Conservation (phyloP, 2,888 invertebrate genomes). For the Acleris emargana region DNA sequence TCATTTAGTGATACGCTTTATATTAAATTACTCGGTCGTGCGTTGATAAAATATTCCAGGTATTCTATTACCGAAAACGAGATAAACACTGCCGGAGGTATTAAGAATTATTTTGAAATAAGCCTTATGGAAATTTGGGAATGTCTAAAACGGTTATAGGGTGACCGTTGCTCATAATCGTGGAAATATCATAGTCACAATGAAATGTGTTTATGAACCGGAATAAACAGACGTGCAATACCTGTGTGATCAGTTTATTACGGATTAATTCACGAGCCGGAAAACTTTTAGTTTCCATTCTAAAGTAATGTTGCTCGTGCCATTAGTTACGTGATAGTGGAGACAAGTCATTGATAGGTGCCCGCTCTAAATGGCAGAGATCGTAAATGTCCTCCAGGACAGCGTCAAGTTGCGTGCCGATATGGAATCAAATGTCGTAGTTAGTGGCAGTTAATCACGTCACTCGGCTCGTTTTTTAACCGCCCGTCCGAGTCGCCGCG, state of each 20-base stretch:
- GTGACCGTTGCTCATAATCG: conserved; percentile 33
- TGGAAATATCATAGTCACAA: conserved; percentile 18
- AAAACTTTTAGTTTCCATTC: conserved; percentile 20
- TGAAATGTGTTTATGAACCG: conserved; percentile 17
- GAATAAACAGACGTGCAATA: conserved; percentile 9
- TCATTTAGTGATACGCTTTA: conserved; percentile 83
- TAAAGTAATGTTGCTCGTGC: conserved; percentile 7
- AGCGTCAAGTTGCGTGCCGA: conserved; percentile 75
- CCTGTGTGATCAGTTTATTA: conserved; percentile 14
- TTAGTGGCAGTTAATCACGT: conserved; percentile 57
- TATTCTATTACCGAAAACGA: conserved; percentile 82
- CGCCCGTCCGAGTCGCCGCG: conserved; percentile 46
- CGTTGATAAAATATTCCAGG: conserved; percentile 80
- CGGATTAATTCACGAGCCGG: neutral
- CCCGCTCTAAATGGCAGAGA: conserved; percentile 43
- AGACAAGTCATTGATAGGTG: conserved; percentile 23
- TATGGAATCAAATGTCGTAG: conserved; percentile 56
- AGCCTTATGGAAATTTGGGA: conserved; percentile 45
- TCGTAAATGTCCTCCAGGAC: conserved; percentile 66
- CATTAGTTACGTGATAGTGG: conserved; percentile 45
- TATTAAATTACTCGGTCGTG: conserved; percentile 84
- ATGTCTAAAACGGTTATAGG: conserved; percentile 46
- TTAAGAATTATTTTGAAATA: conserved; percentile 55
- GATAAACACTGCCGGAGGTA: conserved; percentile 75
- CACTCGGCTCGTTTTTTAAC: conserved; percentile 57